Base-by-base conservation (phyloP, 1,140 invertebrate species). In the Macrotrachela quadricornifera region DNA sequence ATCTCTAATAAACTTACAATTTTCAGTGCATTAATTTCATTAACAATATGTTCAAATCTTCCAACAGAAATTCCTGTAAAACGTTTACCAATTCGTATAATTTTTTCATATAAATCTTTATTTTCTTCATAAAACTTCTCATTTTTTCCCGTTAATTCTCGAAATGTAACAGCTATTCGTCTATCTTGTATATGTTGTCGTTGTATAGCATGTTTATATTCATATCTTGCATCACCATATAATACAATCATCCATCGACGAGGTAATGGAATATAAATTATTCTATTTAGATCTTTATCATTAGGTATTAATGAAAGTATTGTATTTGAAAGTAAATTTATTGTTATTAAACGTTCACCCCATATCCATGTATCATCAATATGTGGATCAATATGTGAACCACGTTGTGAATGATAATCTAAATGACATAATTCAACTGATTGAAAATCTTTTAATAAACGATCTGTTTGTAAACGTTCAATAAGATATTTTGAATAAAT, bases 301-400 rank as follows among this genome's bases (percentile, higher is more conserved):
- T 60, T 54, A 46, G 65, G 76, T 58, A 66, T 71, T 71, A 95
- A 77, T 12, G 83, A 88, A n/a, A 95, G 73, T 15, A 80, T 74
- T 0, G 85, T 80, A 66, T 86, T 78, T 10, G 80, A 78, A 14
- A 83, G 63, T 54, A 91, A 74, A 67, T 91, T 94, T 0, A 95
- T 76, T 1, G 86, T 95, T 4, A 96, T 80, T 21, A 99, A 82
- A 56, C 91, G 76, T 69, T 96, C 87, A 21, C 92, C 92, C 92
- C 92, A 97, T 42, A 97, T 78, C 92, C 92, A 97, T 64, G 83
- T 87, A 63, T 97, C 90, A 71, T 99, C 92, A 59, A 95, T 82
- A 66, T 97, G 92, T 1, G 88, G 83, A 71, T 96, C 91, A 61
- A 97, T 97, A 1, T 82, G 83, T 10, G 90, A 82, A 10, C 87